Base-by-base conservation (phyloP, 2,797 vertebrate genomes). In the Catostomus latipinnis region DNA sequence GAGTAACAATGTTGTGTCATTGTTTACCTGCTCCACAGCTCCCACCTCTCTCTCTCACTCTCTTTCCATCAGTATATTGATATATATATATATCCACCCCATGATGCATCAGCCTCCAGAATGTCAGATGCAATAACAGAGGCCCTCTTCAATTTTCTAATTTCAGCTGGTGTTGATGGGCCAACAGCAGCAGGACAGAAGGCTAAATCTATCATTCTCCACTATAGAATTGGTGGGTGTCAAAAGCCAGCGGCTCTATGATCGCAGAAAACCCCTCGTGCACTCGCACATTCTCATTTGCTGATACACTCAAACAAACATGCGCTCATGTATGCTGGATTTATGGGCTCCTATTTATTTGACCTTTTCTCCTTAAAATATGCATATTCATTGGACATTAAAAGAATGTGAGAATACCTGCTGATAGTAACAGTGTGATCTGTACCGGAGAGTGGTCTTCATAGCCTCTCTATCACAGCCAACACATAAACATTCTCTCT, bases 171-270 rank as follows among this genome's bases (percentile, higher is more conserved):
- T 90, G 90, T 88, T 91, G 91, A 91, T 92, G 90, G 92, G 91
- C 91, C 90, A 92, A 92, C 93, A 93, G 93, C 91, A 93, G 91
- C 91, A 92, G 90, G 90, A 94, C 89, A 76, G 91, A 91, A 93
- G 91, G 91, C 90, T 92, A 91, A 87, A 91, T 93, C 91, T 91
- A 90, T 93, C 92, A 92, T 91, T 85, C 78, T 84, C 88, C 83
- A 83, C 89, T 90, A 92, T 89, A 76, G 75, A 87, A 88, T 85
- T 86, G 88, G 76, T 71, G 82, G 60, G 92, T 92, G 93, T 91
- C 92, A 92, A 92, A 90, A 88, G 89, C 88, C 89, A 78, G 83
- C 88, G 84, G 90, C 57, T 5, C 6, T 90, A 88, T 80, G 81
- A 86, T 87, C 87, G 80, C 86, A 90, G 89, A 90, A 91, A 91